A percentile compares a stretch with the other conserved stretches of the same genome.
These are phyloP conservation scores for Ptychodera flava DNA, from an alignment of 35 echinoderm and acorn worm genomes.

Conservation along the genomic window DNA sequence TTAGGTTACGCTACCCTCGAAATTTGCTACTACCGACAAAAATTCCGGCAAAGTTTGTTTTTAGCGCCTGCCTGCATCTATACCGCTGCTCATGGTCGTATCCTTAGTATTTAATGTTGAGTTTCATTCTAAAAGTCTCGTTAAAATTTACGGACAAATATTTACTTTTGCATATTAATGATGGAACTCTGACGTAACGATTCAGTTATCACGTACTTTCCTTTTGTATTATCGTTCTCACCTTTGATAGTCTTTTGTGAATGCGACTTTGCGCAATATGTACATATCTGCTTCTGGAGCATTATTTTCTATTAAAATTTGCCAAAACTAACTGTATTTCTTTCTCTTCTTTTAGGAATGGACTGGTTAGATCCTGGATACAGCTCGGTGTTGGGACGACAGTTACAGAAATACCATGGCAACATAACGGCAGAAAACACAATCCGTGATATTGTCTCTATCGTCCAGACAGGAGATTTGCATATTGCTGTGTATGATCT, in stretches of 20 bases:
- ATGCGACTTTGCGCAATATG: neutral
- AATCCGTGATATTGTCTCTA: neutral
- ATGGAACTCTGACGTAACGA: neutral
- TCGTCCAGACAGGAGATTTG: neutral
- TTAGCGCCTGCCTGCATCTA: too few relatives aligned
- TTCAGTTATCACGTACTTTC: neutral
- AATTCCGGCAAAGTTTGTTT: too few relatives aligned
- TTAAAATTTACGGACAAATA: too few relatives aligned
- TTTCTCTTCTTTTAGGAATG: too few relatives aligned
- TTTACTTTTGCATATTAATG: too few relatives aligned
- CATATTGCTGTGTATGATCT: neutral
- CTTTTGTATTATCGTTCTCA: neutral
- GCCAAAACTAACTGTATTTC: too few relatives aligned
- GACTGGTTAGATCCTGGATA: neutral
- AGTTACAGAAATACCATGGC: neutral
- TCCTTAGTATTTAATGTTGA: too few relatives aligned
- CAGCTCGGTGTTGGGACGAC: neutral
- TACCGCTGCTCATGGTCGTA: too few relatives aligned
- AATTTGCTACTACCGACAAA: too few relatives aligned
- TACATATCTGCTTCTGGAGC: neutral
- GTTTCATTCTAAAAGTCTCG: too few relatives aligned
- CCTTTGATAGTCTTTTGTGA: neutral
- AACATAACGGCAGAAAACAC: neutral
- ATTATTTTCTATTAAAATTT: too few relatives aligned
- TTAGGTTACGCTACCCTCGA: too few relatives aligned